Evolutionary conservation across 2,113 vertebrate species (phyloP).

Genomic region (Cryptomyrus ogoouensis): DNA sequence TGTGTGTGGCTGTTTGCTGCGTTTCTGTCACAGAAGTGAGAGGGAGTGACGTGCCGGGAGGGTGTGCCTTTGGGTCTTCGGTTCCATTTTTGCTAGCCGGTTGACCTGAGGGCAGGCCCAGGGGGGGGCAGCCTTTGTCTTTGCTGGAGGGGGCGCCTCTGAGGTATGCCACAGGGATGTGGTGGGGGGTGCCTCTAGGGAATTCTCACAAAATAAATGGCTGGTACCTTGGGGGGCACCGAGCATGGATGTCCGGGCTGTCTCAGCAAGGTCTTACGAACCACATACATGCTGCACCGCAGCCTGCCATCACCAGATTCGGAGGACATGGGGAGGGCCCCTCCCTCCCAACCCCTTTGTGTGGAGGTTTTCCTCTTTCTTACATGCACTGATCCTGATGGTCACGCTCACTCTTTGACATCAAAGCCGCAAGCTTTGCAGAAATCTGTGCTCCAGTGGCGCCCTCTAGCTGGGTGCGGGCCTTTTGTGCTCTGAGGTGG

Average conservation of each 20-base stretch:
- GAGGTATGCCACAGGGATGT: background rate
- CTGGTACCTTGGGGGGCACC: background rate
- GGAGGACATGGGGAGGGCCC: background rate
- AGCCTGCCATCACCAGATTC: background rate
- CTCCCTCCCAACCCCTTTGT: background rate
- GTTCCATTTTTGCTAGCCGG: background rate
- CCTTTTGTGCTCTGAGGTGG: background rate
- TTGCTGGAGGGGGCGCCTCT: background rate
- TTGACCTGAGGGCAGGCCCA: background rate
- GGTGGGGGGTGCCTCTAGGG: background rate
- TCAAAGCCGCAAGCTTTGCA: background rate
- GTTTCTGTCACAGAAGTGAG: background rate
- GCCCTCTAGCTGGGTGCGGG: background rate
- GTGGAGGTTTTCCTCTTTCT: background rate
- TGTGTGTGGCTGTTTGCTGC: no score
- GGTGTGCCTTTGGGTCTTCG: background rate
- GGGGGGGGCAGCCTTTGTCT: no score
- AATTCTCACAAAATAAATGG: background rate
- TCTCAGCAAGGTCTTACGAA: background rate
- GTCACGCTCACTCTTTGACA: background rate
- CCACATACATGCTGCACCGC: background rate
- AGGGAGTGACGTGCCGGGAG: background rate
- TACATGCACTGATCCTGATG: background rate
- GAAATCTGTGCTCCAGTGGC: background rate
- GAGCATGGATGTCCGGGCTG: background rate